Evolutionary conservation across 2,888 invertebrate species (phyloP), one percentile per base, ranked within the genome.

Genomic region (Mechanitis mazaeus): DNA sequence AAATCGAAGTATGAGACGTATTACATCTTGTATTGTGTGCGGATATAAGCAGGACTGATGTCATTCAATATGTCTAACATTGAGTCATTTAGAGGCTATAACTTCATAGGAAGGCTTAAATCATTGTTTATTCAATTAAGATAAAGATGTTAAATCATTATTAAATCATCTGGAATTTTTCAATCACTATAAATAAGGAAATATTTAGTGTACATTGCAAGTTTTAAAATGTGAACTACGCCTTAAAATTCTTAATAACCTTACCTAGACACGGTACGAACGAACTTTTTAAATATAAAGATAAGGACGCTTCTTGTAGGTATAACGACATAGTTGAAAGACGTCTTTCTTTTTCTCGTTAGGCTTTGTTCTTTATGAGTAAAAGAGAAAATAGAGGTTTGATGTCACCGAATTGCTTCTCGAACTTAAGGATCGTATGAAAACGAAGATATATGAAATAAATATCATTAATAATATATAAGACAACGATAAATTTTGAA

Each of bases 11-110:
- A 62, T 64, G 64, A 64, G 58, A 59, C 56, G 54, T 42, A 63
- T 58, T 33, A 58, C 56, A 54, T n/a, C 55, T 56, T 55, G 56
- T 46, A 60, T 58, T 64, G 59, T 58, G 62, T 57, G 55, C 54
- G 54, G 42, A 60, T 65, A 63, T 70, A 64, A 69, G 63, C 58
- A 66, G 64, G 56, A 59, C 70, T 78, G 78, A 78, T 77, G 74
- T 77, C 78, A 78, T 68, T 31, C 56, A 54, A 70, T 9, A 42
- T 68, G 68, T 68, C 67, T 57, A 64, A 64, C 70, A 73, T 73
- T 76, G 73, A 73, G 67, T 73, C 72, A 73, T 64, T 62, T 42
- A 1, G 50, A 50, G 50, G 42, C 11, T 9, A 42, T 50, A 31
- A 9, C 20, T 31, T 50, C 31, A 31, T 50, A 31, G 9, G 3